phyloP scores from a whole-genome alignment of 1,140 invertebrate species.

The Ceratina japonica region DNA sequence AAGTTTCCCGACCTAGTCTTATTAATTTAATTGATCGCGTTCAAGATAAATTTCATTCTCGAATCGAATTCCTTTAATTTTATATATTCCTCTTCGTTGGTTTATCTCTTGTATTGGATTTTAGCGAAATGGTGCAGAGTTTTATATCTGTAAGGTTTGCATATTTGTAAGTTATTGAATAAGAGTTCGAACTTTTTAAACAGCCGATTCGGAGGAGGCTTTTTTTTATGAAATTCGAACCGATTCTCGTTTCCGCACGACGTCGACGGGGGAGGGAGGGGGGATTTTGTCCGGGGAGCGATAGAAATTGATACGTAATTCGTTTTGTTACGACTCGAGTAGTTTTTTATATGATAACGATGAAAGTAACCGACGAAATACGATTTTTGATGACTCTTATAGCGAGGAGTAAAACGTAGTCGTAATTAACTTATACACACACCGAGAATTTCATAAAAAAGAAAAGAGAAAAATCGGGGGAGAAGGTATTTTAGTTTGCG shows the following conservation, averaged over 20 bases:
- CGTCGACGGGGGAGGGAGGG: too few relatives aligned
- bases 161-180: conserved; percentile 36
- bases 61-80: conserved; percentile 54
- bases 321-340: conserved; percentile 1
- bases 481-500: conserved; percentile 2
- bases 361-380: conserved; percentile 31
- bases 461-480: background rate
- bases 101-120: conserved; percentile 45
- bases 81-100: conserved; percentile 48
- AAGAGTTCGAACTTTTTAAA: conserved; percentile 19
- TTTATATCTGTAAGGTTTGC: conserved; percentile 37
- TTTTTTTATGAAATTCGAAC: conserved; percentile 40
- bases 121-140: conserved; percentile 39
- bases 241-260: conserved; percentile 16
- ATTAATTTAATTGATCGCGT: conserved; percentile 57
- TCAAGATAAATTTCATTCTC: conserved; percentile 59
- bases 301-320: background rate
- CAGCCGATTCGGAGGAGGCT: background rate
- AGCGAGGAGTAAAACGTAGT: background rate
- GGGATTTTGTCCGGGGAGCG: too few relatives aligned
- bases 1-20: conserved; percentile 60
- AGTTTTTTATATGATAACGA: conserved; percentile 19
- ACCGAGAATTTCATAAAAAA: conserved; percentile 7
- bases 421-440: background rate
- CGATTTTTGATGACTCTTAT: conserved; percentile 6